These are phyloP conservation scores for Arbacia lixula DNA, from an alignment of 53 echinoderm and acorn worm species.

Conservation along the genomic window DNA sequence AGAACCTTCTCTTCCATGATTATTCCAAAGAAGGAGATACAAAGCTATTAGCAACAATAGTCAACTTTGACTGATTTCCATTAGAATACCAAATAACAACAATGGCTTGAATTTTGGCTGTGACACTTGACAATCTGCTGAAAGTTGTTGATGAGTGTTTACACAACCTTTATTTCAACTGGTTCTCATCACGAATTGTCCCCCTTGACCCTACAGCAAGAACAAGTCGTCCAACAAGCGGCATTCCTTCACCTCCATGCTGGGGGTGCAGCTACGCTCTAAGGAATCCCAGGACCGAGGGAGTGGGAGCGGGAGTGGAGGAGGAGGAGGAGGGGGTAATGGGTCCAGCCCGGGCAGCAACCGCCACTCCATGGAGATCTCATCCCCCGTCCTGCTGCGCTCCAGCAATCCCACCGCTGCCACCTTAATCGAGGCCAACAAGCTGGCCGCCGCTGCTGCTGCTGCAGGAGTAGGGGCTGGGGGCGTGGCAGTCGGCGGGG, in stretches of 20 bases:
- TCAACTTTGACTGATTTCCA: neutral
- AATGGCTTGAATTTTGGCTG: too few relatives aligned
- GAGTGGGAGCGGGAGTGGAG: constrained; percentile 21
- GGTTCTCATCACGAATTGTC: neutral
- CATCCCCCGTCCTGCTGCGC: constrained; percentile 86
- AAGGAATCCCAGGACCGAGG: constrained; percentile 65
- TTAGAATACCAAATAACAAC: neutral
- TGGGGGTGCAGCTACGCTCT: constrained; percentile 71
- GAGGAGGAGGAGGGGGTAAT: constrained; percentile 38
- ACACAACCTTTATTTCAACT: neutral
- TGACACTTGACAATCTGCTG: too few relatives aligned
- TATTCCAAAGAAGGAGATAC: too few relatives aligned
- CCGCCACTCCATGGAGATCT: constrained; percentile 98
- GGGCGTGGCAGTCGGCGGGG: neutral
- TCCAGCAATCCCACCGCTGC: constrained; percentile 94
- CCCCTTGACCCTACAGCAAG: constrained; percentile 55
- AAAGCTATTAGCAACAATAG: too few relatives aligned
- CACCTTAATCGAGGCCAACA: constrained; percentile 72
- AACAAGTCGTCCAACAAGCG: constrained; percentile 84
- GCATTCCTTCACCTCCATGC: constrained; percentile 86
- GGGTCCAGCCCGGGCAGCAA: constrained; percentile 48
- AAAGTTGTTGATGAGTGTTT: neutral
- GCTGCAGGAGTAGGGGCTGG: constrained; percentile 21
- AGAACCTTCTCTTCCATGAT: too few relatives aligned
- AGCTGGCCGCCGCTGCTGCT: constrained; percentile 22